A percentile compares a stretch with the other conserved stretches of the same genome.
Conservation (phyloP, 1,140 invertebrate species). For the Papilio glaucus region DNA sequence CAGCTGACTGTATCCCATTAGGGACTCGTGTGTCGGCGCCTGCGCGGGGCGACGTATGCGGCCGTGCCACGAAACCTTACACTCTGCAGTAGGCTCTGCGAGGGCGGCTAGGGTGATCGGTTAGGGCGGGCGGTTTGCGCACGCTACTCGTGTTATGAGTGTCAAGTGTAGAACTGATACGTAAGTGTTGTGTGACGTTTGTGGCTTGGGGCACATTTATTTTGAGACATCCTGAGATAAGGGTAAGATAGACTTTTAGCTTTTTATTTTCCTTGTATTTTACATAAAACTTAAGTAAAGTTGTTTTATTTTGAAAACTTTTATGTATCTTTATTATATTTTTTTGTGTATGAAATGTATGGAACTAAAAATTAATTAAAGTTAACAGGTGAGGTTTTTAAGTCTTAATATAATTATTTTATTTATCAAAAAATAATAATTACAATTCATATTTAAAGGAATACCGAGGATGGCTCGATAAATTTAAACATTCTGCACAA, state of each 20-base stretch:
- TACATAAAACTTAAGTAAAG: neutral
- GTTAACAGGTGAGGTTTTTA: too few species aligned
- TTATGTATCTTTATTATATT: too few species aligned
- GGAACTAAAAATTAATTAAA: too few species aligned
- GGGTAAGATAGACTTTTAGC: neutral
- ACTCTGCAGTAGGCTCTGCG: constrained; percentile 49
- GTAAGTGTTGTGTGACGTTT: constrained; percentile 11
- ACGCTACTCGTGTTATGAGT: constrained; percentile 42
- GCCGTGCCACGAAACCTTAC: constrained; percentile 43
- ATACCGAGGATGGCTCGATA: too few species aligned
- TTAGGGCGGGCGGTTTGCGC: constrained; percentile 16
- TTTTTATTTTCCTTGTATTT: neutral
- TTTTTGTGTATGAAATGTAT: too few species aligned
- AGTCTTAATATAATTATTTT: too few species aligned
- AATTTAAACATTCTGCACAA: too few species aligned
- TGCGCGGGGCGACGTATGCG: constrained; percentile 48
- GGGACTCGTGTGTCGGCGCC: constrained; percentile 48
- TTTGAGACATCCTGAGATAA: neutral
- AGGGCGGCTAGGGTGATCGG: constrained; percentile 37
- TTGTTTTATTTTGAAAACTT: neutral
- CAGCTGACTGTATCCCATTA: constrained; percentile 72
- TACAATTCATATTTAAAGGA: too few species aligned
- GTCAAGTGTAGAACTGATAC: constrained; percentile 8
- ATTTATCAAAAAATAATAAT: too few species aligned
- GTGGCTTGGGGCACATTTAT: neutral